Conservation (phyloP, 2,888 invertebrate genomes). For the Hydraecia micacea region DNA sequence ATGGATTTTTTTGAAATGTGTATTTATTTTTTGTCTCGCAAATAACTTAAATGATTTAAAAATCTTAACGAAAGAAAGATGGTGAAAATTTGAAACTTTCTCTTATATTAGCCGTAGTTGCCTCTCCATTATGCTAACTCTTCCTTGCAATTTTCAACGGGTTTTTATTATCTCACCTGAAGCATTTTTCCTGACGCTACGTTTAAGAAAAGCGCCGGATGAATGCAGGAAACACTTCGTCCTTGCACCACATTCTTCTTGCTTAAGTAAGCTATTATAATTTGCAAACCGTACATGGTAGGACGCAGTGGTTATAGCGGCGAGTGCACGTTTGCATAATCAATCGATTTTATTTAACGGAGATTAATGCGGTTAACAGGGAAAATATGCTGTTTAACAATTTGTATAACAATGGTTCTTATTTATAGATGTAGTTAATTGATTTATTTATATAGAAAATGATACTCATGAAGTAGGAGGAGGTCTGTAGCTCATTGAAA, state of each 20-base stretch:
- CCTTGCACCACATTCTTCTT: slow-evolving; percentile 60
- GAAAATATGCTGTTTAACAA: not conserved
- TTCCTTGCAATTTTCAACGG: slow-evolving; percentile 4
- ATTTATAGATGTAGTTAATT: not conserved
- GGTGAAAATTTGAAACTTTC: not conserved
- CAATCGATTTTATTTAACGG: slow-evolving; percentile 18
- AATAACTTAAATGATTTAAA: not conserved
- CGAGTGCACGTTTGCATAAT: slow-evolving; percentile 20
- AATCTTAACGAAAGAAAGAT: not conserved
- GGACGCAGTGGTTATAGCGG: slow-evolving; percentile 7
- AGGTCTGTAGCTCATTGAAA: not conserved
- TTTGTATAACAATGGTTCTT: not conserved
- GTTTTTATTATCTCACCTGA: slow-evolving; percentile 4
- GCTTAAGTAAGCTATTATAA: slow-evolving; percentile 68
- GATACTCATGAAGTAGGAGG: not conserved
- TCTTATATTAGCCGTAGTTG: not conserved
- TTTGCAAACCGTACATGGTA: slow-evolving; percentile 63
- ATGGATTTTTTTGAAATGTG: no score
- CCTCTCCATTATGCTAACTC: not conserved
- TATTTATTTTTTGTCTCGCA: not conserved
- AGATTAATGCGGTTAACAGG: slow-evolving; percentile 11
- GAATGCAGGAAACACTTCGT: slow-evolving; percentile 42
- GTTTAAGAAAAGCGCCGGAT: slow-evolving; percentile 54
- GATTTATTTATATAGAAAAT: not conserved
- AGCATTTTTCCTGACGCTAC: slow-evolving; percentile 51